These are phyloP conservation scores for Spilosoma lubricipeda DNA, from an alignment of 2,888 invertebrate genomes.

Conservation along the genomic window DNA sequence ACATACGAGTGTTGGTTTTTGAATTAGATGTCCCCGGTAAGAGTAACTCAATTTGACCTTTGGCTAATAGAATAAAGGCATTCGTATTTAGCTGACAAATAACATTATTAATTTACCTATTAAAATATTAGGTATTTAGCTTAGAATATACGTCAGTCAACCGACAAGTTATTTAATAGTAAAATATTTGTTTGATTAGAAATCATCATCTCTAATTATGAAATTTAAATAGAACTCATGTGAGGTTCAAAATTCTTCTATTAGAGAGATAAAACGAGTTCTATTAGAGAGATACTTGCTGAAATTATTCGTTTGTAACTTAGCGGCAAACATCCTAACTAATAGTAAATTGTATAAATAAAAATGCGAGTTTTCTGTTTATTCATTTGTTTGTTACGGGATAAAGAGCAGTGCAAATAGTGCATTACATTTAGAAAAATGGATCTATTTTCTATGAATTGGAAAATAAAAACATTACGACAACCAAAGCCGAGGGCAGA, in stretches of 20 bases:
- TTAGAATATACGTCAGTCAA: background rate
- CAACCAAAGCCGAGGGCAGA: background rate
- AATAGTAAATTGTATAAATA: background rate
- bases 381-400: background rate
- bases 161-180: no score
- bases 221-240: background rate
- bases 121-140: background rate
- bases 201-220: background rate
- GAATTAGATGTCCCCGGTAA: background rate
- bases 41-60: background rate
- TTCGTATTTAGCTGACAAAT: background rate
- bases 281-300: background rate
- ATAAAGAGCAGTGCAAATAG: background rate
- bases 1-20: background rate
- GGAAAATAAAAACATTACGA: background rate
- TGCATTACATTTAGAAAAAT: background rate
- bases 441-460: background rate
- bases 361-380: background rate
- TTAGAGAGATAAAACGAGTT: no score
- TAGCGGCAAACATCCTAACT: background rate
- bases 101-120: background rate
- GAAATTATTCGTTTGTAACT: background rate
- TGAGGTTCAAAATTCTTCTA: background rate
- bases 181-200: no score
- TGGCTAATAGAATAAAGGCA: background rate